Base-by-base conservation (phyloP, 2,797 vertebrate species). In the Galago senegalensis region DNA sequence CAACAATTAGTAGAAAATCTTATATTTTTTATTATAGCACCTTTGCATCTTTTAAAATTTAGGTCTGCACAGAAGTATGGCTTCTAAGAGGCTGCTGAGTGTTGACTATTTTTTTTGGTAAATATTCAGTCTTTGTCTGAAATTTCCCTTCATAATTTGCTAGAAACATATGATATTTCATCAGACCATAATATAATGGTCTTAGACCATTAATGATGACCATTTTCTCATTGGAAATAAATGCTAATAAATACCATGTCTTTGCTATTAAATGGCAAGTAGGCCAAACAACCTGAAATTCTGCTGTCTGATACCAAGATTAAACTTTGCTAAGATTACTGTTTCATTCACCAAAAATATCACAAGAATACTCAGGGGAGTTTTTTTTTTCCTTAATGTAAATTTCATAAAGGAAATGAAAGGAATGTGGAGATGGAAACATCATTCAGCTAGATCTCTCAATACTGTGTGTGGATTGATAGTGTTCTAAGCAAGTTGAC, bases 351-450 rank as follows among this genome's bases (percentile, higher is more conserved):
- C 79, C 34, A 58, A 90, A 94, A 87, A 43, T 85, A 92, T 72
- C 73, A 75, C 67, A 77, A 96, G 87, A 93, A 60, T 89, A 58
- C 63, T 81, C 20, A 17, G 37, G 87, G 95, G 90, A 94, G 65
- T 46, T 85, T 69, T 49, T 58, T 82, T 79, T 75, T 82, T 70
- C 31, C 75, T 92, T 63, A 75, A 77, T 89, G 80, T 67, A 87
- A 93, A 75, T 96, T 97, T 96, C 93, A 87, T 67, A 95, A 94
- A 97, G 90, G 96, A 97, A 97, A 96, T 93, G 95, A 96, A 94
- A 97, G 92, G 88, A 72, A 53, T 61, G 58, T 95, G 80, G 84
- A 73, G 84, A 95, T 29, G 34, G 75, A 94, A 85, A 65, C 72
- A 43, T 43, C 43, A 20, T 86, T 89, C n/a, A 27, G 34, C 61